phyloP scores from a whole-genome alignment of 2,113 vertebrate genomes.

The Proteles cristata region DNA sequence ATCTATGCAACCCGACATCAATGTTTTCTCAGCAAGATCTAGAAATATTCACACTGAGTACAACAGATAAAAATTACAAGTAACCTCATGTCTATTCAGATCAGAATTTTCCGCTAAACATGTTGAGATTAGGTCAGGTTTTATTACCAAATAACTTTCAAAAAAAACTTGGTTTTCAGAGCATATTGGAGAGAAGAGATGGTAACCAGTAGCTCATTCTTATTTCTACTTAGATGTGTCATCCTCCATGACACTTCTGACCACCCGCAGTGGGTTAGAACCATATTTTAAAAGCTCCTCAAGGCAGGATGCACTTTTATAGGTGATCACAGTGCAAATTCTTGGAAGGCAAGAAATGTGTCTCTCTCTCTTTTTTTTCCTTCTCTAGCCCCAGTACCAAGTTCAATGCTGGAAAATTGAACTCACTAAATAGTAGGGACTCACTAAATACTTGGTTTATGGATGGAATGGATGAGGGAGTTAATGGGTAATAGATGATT shows the following conservation, averaged over 20 bases:
- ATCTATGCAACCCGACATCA: not conserved
- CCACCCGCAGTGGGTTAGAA: not conserved
- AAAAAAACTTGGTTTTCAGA: not conserved
- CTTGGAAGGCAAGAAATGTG: not conserved
- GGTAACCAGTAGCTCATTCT: not conserved
- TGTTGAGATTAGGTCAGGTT: not conserved
- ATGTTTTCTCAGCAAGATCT: not conserved
- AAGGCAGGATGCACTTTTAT: not conserved
- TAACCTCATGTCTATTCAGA: not conserved
- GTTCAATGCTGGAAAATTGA: not conserved
- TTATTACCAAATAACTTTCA: not conserved
- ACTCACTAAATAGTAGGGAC: not conserved
- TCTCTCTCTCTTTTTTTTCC: not conserved
- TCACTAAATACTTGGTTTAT: not conserved
- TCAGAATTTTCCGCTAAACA: not conserved
- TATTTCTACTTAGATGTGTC: not conserved
- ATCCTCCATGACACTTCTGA: not conserved
- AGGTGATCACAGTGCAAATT: not conserved
- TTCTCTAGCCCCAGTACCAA: not conserved
- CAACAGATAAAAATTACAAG: not conserved
- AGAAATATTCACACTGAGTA: not conserved
- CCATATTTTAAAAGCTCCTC: not conserved
- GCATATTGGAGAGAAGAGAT: not conserved
- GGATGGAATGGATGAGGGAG: not conserved
- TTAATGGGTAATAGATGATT: not conserved